phyloP scores from a whole-genome alignment of 53 echinoderm and acorn worm species.

The Arbacia lixula region DNA sequence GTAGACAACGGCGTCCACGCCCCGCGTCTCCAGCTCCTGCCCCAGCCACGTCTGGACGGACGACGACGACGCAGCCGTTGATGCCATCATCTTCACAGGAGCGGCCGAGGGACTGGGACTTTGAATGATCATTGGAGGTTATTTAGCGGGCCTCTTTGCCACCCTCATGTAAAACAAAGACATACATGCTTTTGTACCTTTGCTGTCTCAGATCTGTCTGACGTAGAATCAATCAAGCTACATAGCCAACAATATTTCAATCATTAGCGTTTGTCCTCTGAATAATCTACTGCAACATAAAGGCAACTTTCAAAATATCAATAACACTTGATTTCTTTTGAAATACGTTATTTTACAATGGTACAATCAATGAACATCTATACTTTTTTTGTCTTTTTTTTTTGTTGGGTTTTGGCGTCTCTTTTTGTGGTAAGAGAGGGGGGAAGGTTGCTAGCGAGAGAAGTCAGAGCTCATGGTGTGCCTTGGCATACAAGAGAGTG shows the following conservation, averaged over 20 bases:
- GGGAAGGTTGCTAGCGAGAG: slow-evolving; percentile 3
- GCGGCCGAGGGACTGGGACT: slow-evolving; percentile 27
- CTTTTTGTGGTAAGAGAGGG: not conserved
- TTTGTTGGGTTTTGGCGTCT: not conserved
- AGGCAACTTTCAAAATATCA: no score
- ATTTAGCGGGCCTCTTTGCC: not conserved
- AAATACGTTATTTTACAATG: no score
- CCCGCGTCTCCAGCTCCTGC: slow-evolving; percentile 92
- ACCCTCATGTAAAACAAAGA: not conserved
- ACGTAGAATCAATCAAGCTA: not conserved
- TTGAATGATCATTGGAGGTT: slow-evolving; percentile 48
- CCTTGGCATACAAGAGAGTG: slow-evolving; percentile 37
- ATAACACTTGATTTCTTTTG: no score
- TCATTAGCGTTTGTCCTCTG: no score
- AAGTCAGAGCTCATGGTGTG: slow-evolving; percentile 31
- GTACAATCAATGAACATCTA: no score
- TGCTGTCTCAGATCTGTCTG: slow-evolving; percentile 12
- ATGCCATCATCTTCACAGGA: slow-evolving; percentile 70
- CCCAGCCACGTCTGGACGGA: slow-evolving; percentile 97
- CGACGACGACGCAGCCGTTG: slow-evolving; percentile 63
- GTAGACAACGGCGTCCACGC: slow-evolving; percentile 98
- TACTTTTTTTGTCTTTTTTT: not conserved
- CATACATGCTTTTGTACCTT: slow-evolving; percentile 14
- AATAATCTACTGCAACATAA: no score
- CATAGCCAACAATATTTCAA: no score